Conservation (phyloP, 2,113 vertebrate genomes). For the Platysternon megacephalum region DNA sequence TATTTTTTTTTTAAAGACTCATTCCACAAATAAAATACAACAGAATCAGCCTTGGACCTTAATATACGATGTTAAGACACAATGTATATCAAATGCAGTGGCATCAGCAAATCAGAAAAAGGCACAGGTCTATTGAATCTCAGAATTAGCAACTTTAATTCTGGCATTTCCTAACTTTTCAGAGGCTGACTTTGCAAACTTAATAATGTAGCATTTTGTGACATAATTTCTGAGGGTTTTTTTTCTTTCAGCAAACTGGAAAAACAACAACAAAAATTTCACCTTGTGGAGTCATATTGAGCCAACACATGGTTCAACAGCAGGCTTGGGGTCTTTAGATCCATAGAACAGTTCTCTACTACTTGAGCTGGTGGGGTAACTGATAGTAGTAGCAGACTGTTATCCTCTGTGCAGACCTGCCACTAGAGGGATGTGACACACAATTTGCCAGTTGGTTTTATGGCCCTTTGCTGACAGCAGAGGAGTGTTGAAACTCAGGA, state of each 20-base stretch:
- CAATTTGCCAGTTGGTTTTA: neutral
- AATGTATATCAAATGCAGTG: neutral
- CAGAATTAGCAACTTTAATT: neutral
- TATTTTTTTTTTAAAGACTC: neutral
- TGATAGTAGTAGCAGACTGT: neutral
- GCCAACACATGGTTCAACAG: neutral
- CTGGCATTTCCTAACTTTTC: neutral
- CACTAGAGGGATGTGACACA: neutral
- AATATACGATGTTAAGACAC: neutral
- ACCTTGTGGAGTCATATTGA: no score
- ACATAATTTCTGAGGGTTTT: neutral
- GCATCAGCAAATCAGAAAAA: neutral
- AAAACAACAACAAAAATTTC: no score
- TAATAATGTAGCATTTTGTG: neutral
- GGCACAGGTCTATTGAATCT: neutral
- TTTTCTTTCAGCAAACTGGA: neutral
- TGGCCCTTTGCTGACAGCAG: neutral
- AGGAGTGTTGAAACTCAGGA: neutral
- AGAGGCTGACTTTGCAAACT: neutral
- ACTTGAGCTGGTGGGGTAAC: neutral
- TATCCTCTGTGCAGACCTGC: neutral
- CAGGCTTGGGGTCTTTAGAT: neutral
- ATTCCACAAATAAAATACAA: neutral
- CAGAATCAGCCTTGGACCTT: neutral
- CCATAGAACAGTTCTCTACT: neutral